Evolutionary conservation across 2,797 vertebrate species (phyloP), one percentile per base, ranked within the genome.

Genomic region (Neostethus bicornis): DNA sequence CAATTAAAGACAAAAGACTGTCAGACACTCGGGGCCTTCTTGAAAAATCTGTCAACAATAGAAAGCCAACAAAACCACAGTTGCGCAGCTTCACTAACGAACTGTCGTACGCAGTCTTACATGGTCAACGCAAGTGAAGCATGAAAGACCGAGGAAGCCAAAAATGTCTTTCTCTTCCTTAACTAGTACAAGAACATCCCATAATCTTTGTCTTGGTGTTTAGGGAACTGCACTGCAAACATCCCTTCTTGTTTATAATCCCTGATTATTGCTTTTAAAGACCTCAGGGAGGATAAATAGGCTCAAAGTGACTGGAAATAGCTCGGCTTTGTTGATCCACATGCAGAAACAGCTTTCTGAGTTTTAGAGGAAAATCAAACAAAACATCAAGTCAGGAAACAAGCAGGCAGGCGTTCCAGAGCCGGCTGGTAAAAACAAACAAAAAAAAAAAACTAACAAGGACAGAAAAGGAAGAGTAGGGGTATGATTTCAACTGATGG

Each of bases 1-100:
- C 59, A 75, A 75, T 79, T 77, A 81, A 41, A 39, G 62, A 58
- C 64, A 42, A 60, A 66, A 37, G 25, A 54, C 29, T 28, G 37
- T 64, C 58, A 64, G 39, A 21, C 56, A 21, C 55, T 31, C 3
- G 0, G 7, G 41, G 28, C 34, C 49, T 51, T 16, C 14, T 11
- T 5, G 13, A 19, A 51, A 34, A 50, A 50, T n/a, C 47, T 57
- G 60, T 49, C 59, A 26, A 57, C 58, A 31, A 28, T 10, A 12
- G 10, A 20, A 58, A 61, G 35, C 52, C 5, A 37, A 62, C n/a
- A 45, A 31, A 49, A 45, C 2, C 26, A 21, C 25, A 29, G 6
- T 53, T 7, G 24, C 60, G 45, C 49, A 7, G 20, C 53, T 60
- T 6, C 12, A 23, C 14, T 17, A 32, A 42, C 46, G 31, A 32